Base-by-base conservation (phyloP, 2,888 invertebrate genomes). In the Cyclophora punctaria region DNA sequence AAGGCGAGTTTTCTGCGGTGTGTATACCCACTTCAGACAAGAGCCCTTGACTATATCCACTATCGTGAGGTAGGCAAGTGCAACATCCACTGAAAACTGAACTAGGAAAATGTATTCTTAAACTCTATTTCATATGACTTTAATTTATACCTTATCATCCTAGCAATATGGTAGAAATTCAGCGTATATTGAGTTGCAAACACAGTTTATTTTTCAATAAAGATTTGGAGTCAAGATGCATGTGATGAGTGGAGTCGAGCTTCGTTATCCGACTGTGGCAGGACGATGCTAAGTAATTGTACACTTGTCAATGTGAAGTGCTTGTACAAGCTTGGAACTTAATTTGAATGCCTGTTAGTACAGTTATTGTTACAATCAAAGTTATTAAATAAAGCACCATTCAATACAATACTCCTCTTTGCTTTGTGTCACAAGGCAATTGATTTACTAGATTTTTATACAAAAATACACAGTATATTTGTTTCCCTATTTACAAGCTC, bases 221-320 rank as follows among this genome's bases (percentile, higher is more conserved):
- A 62, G 51, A 47, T 52, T 52, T 44, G 44, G 58, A 76, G 71
- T 77, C 73, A 78, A 78, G 78, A 73, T 75, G 73, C 74, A 76
- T 73, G 73, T 75, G 70, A 73, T 75, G 73, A 74, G 80, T 71
- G 72, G 70, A 73, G 72, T 71, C 69, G 71, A 61, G 74, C 80
- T 81, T 81, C 81, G 81, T 81, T 81, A 81, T 80, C 69, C 72
- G 65, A 68, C 69, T 74, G 71, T 66, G 66, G 67, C 60, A 72
- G 72, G 72, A 75, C 72, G 73, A 74, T 66, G 76, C 79, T 81
- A 81, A n/a, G n/a, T n/a, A n/a, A 81, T 81, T 81, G 80, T 78
- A 70, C 62, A 70, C 78, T 80, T 66, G 69, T 69, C 66, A 61
- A 64, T 67, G 66, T 64, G 66, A 71, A 69, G 59, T 63, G 61